Evolutionary conservation across 2,888 invertebrate species (phyloP), one percentile per base, ranked within the genome.

Genomic region (Cabera pusaria): DNA sequence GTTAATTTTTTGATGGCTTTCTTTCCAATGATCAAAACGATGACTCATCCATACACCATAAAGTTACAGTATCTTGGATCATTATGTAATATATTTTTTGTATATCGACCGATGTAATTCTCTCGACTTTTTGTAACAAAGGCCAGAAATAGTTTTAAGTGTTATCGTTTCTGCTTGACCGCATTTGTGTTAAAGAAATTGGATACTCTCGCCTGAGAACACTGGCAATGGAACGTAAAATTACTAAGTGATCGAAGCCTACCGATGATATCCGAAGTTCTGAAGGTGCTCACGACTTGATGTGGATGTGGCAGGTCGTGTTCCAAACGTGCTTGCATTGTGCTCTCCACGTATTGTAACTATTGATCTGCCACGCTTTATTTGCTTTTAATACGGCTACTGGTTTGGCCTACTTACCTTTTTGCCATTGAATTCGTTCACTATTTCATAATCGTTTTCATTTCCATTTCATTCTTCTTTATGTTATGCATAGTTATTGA

Each of bases 161-260:
- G 70, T 82, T 80, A 73, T 78, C 70, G 70, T 76, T 77, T 75
- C 67, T 65, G 79, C 72, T 73, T 65, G 72, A 77, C 57, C 67
- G 71, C 72, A 70, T 64, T 69, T 68, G 67, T 72, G 75, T 75
- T 67, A 66, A 73, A 77, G 77, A 74, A 81, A 83, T 85, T 79
- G 76, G 80, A 82, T 83, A 73, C 77, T 76, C 65, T 78, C 74
- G 80, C 71, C 68, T 71, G 78, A 79, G 72, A 75, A 73, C 72
- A 77, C 72, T 72, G 69, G 68, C 78, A 82, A 79, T 83, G 77
- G 68, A 72, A 74, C 83, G 82, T 82, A 72, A 84, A 84, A 85
- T 85, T 76, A 72, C 70, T 61, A 67, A 67, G 70, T 69, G 70
- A 75, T 73, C 64, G 72, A 69, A 65, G 63, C 62, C 64, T 73